Conservation (phyloP, 2,797 vertebrate species). For the Agapornis canus region DNA sequence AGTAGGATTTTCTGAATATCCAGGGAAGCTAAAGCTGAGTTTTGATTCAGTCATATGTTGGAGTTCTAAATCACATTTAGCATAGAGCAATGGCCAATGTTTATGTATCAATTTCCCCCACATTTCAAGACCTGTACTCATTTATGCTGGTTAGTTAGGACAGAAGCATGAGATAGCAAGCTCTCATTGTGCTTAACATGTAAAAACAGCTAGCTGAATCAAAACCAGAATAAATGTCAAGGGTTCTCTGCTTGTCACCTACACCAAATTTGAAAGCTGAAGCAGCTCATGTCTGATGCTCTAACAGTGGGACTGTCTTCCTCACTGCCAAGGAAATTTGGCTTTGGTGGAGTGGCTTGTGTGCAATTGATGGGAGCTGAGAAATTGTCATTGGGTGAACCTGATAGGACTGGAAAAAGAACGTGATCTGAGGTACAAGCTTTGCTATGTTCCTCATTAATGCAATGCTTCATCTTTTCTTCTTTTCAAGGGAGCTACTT, state of each 20-base stretch:
- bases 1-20: not conserved
- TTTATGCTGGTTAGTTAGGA: not conserved
- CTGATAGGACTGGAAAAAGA: not conserved
- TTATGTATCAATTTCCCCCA: not conserved
- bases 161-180: fast-evolving
- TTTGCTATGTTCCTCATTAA: not conserved
- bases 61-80: not conserved
- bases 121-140: not conserved
- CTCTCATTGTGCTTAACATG: not conserved
- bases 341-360: not conserved
- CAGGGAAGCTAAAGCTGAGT: not conserved
- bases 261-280: not conserved
- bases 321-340: not conserved
- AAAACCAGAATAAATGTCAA: not conserved
- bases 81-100: not conserved
- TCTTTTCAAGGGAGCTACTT: slow-evolving; percentile 7
- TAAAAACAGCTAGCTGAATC: not conserved
- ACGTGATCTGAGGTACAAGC: not conserved
- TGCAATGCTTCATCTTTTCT: not conserved
- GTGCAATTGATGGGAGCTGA: not conserved
- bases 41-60: not conserved
- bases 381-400: not conserved
- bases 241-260: not conserved
- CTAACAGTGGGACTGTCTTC: not conserved
- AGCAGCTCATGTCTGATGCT: fast-evolving